Evolutionary conservation across 2,113 vertebrate species (phyloP), one percentile per base, ranked within the genome.

Genomic region (Origma solitaria): DNA sequence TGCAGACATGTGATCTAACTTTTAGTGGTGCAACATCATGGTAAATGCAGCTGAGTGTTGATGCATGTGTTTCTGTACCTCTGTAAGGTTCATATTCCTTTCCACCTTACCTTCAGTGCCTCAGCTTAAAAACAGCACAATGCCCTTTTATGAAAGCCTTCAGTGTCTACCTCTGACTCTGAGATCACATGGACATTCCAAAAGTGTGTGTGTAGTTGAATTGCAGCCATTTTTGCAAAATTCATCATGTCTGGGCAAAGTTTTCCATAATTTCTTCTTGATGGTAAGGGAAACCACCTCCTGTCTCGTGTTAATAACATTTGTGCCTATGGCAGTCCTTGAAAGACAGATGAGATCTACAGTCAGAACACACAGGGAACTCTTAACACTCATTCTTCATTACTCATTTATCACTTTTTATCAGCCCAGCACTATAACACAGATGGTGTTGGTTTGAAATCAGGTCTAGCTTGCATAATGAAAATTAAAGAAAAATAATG

Each of bases 241-340:
- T 49, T 66, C 25, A 4, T 51, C 69, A 5, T 66, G 65, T 30
- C 73, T 62, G 21, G 51, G 47, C 61, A 90, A 89, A 65, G 21
- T 27, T 85, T 66, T 66, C 57, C 42, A 19, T 73, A 49, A 86
- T 84, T 82, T 84, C 56, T 89, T 89, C 47, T 90, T 49, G 50
- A 70, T 62, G 51, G 37, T 61, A 90, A 5, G 8, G 56, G 33
- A 93, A 94, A 82, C 6, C 30, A 54, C 20, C 47, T 82, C 51
- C 25, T 35, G 6, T 82, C 18, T 42, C 33, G 38, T 35, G 23
- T 35, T 53, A 82, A 45, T 73, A 70, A 54, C 1, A 23, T 75
- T 62, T 68, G 18, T 82, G 70, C 61, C 65, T 87, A 56, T 4
- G 4, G 65, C 82, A 71, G 20, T 53, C 35, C 44, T 66, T 78